Conservation (phyloP, 2,888 invertebrate genomes). For the Metalampra italica region DNA sequence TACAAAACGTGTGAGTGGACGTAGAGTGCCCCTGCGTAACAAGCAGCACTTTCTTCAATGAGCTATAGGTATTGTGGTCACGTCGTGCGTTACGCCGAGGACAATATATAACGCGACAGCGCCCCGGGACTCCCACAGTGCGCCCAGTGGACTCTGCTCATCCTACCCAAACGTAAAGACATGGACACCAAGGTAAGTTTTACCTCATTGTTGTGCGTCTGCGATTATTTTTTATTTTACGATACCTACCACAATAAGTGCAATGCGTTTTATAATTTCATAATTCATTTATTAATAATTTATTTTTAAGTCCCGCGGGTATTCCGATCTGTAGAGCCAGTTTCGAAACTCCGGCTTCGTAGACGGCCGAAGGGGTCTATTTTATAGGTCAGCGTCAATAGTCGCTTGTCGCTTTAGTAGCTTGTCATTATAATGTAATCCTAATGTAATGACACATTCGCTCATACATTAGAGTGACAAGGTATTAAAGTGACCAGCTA, state of each 20-base stretch:
- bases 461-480: too few species aligned
- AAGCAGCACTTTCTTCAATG: conserved; percentile 65
- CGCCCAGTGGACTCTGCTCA: conserved; percentile 54
- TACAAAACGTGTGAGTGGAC: too few species aligned
- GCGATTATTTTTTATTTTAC: background rate
- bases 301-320: too few species aligned
- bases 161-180: conserved; percentile 55
- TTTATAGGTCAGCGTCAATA: too few species aligned
- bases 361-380: too few species aligned
- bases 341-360: too few species aligned
- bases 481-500: too few species aligned
- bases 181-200: conserved; percentile 72
- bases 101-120: conserved; percentile 61
- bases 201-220: background rate
- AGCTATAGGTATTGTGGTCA: conserved; percentile 62
- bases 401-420: too few species aligned
- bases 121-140: conserved; percentile 52
- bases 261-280: background rate
- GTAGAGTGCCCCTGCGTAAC: conserved; percentile 43
- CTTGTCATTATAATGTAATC: too few species aligned
- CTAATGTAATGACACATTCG: too few species aligned
- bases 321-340: too few species aligned
- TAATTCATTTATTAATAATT: too few species aligned
- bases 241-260: background rate
- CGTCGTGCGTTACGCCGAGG: conserved; percentile 62